phyloP scores from a whole-genome alignment of 2,113 vertebrate genomes.

The Procapra przewalskii region DNA sequence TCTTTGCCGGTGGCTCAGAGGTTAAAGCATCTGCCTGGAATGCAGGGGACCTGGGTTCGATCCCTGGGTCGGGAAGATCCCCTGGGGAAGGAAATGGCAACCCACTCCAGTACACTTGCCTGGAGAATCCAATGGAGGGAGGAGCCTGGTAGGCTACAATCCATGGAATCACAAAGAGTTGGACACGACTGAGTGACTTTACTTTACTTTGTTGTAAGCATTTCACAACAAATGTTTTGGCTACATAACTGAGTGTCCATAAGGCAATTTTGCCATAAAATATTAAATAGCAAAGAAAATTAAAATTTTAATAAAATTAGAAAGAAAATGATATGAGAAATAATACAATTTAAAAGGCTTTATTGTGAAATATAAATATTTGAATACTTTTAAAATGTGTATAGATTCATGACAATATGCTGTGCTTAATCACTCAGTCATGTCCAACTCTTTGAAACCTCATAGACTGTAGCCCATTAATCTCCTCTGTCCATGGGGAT shows the following conservation, averaged over 20 bases:
- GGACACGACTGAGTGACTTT: too few species aligned
- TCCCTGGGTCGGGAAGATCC: too few species aligned
- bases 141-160: too few species aligned
- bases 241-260: not conserved
- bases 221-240: not conserved
- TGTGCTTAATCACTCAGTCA: not conserved
- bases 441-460: not conserved
- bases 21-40: too few species aligned
- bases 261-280: not conserved
- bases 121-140: too few species aligned
- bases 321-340: not conserved
- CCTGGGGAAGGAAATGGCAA: too few species aligned
- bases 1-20: too few species aligned
- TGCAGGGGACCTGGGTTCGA: too few species aligned
- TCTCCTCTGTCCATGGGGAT: not conserved
- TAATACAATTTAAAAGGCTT: not conserved
- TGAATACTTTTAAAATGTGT: not conserved
- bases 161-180: too few species aligned
- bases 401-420: not conserved
- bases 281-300: not conserved
- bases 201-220: not conserved
- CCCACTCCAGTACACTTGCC: too few species aligned
- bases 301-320: not conserved
- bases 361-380: not conserved
- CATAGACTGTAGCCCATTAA: not conserved